phyloP scores from a whole-genome alignment of 1,140 invertebrate species.

The Diuraphis noxia region DNA sequence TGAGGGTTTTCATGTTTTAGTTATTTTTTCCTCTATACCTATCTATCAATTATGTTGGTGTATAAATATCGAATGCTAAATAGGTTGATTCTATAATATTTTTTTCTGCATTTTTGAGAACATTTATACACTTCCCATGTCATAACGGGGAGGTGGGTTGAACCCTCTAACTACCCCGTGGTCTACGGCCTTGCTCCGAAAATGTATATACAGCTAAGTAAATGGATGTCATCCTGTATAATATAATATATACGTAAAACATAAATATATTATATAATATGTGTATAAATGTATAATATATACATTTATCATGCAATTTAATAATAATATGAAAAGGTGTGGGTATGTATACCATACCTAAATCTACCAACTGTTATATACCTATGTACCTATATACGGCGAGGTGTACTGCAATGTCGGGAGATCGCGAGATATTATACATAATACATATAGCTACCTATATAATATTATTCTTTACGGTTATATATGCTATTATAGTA shows the following conservation, averaged over 20 bases:
- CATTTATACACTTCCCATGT: too few relatives aligned
- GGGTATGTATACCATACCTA: background rate
- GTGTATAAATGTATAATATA: too few relatives aligned
- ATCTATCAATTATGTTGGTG: background rate
- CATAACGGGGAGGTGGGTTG: too few relatives aligned
- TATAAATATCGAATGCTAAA: background rate
- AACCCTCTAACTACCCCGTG: too few relatives aligned
- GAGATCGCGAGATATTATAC: background rate
- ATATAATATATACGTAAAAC: too few relatives aligned
- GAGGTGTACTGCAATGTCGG: background rate
- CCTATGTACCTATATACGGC: background rate
- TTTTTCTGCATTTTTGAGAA: background rate
- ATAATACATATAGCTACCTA: background rate
- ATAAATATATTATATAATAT: background rate
- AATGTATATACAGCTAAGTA: background rate
- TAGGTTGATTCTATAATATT: background rate
- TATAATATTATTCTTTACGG: background rate
- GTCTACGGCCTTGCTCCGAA: too few relatives aligned
- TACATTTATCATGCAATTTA: background rate
- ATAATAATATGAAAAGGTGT: background rate
- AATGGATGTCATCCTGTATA: background rate
- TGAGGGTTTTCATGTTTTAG: background rate
- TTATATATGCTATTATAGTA: background rate
- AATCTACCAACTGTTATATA: too few relatives aligned
- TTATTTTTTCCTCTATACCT: background rate